A percentile compares a stretch with the other conserved stretches of the same genome.
Evolutionary conservation across 2,113 vertebrate genomes (phyloP).

Genomic region (Callipepla squamata): DNA sequence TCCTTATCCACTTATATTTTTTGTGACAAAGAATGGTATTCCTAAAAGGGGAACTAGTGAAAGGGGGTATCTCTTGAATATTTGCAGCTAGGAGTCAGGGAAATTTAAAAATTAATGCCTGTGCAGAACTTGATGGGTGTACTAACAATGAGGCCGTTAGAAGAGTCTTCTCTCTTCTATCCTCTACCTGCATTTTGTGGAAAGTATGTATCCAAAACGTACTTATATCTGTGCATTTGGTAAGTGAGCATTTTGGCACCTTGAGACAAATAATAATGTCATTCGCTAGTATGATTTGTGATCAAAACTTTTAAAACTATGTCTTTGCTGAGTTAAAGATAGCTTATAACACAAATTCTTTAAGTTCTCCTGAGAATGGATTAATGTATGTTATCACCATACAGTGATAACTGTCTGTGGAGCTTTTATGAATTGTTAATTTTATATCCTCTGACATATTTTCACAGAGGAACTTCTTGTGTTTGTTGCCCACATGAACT

Average conservation of each 20-base stretch:
- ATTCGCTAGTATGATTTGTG: not conserved
- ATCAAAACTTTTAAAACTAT: not conserved
- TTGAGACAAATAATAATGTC: not conserved
- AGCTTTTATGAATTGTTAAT: not conserved
- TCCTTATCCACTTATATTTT: not conserved
- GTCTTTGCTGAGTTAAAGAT: not conserved
- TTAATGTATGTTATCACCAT: not conserved
- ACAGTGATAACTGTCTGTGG: not conserved
- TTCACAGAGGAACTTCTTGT: constrained; percentile 6
- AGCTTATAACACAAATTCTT: constrained; percentile 27
- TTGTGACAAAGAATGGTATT: not conserved
- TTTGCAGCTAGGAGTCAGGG: not conserved
- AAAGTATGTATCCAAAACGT: not conserved
- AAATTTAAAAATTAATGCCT: not conserved
- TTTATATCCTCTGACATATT: constrained; percentile 31
- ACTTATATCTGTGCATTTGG: not conserved
- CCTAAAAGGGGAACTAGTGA: not conserved
- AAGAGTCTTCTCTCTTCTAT: not conserved
- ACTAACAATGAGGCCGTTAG: not conserved
- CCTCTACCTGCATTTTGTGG: not conserved
- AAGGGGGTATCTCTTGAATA: not conserved
- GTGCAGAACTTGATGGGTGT: not conserved
- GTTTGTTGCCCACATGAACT: not conserved
- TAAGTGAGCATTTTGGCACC: not conserved
- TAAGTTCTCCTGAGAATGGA: constrained; percentile 8